Base-by-base conservation (phyloP, 2,888 invertebrate genomes). In the Coleophora deauratella region DNA sequence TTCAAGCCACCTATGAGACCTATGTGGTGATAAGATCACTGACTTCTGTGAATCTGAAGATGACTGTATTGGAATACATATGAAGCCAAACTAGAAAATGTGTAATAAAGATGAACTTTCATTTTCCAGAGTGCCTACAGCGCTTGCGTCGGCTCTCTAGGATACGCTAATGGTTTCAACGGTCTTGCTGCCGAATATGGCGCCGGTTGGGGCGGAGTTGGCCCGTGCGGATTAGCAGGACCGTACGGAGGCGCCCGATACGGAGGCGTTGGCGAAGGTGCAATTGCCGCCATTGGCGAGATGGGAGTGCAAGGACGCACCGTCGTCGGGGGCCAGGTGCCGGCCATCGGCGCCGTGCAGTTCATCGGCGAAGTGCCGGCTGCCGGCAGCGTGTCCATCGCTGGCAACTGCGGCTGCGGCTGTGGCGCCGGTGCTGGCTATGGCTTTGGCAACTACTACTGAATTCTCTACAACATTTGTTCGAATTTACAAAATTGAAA, bases 251-350 rank as follows among this genome's bases (percentile, higher is more conserved):
- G 6, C 33, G 14, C 32, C n/a, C 8, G 12, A 7, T 15, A 34
- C 38, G 21, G 40, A 42, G 58, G 57, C 36, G 40, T 34, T 13
- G 61, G 59, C 14, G 41, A 46, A 36, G 64, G 61, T 3, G 52
- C 59, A 34, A 46, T 58, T 27, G 51, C 47, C 1, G 54, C 59
- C 12, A 47, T 45, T 14, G 66, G 62, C 27, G 54, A 62, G 39
- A 34, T 66, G 42, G 50, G 52, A 11, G 57, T 58, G 9, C 46
- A 41, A 10, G 67, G 65, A 13, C 42, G 45, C 36, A 59, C 64
- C 12, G 35, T 47, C n/a, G 51, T 67, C 27, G 48, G 50, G 32
- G 65, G 65, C 15, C 54, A 55, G 33, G 57, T 65, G n/a, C 65
- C 64, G 4, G 55, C 63, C 15, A 37, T 57, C 14, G 64, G 64